A percentile compares a stretch with the other conserved stretches of the same genome.
phyloP scores from a whole-genome alignment of 2,113 vertebrate genomes.

The Herpetotheres cachinnans region DNA sequence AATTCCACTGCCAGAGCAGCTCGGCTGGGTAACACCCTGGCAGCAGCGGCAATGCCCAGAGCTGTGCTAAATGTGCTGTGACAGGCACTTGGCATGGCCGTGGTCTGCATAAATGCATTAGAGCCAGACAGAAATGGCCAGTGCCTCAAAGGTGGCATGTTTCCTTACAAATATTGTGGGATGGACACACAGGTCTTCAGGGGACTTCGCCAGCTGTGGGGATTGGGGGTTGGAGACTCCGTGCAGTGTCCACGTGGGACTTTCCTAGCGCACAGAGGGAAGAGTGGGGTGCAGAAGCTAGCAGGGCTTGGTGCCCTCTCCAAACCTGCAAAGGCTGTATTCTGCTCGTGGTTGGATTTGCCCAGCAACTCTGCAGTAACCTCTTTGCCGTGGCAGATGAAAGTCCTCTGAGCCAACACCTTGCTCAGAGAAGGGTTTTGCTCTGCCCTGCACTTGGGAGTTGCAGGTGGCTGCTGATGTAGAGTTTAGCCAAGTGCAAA shows the following conservation, averaged over 20 bases:
- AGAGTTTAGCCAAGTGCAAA: neutral
- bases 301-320: neutral
- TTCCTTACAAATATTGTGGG: neutral
- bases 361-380: accelerated
- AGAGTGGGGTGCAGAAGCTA: neutral
- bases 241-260: neutral
- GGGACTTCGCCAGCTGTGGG: neutral
- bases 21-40: neutral
- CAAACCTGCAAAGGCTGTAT: accelerated
- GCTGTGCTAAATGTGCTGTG: neutral
- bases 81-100: neutral
- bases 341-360: neutral
- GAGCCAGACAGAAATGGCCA: neutral
- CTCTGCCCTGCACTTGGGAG: neutral
- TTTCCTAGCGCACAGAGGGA: neutral
- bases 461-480: neutral
- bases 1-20: neutral
- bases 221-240: neutral
- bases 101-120: accelerated
- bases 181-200: neutral
- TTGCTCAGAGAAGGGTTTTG: neutral
- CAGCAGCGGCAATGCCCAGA: accelerated
- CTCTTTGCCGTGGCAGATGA: neutral
- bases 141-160: neutral
- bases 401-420: neutral